Evolutionary conservation across 2,888 invertebrate species (phyloP), one percentile per base, ranked within the genome.

Genomic region (Julus scanicus): DNA sequence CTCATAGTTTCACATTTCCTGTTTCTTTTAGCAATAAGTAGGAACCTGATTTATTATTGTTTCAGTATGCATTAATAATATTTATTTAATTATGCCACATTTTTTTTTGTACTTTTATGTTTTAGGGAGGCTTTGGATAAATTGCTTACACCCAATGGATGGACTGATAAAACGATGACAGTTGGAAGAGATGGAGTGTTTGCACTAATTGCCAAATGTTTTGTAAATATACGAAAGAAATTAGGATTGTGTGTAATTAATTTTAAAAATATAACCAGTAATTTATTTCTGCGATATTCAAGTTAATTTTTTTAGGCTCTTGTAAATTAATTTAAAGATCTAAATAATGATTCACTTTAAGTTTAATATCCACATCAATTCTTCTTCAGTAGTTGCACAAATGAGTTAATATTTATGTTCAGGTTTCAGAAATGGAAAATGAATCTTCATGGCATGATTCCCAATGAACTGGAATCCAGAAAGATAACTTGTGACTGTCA

Each of bases 1-100:
- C 91, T 93, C 3, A 90, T 93, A 88, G 92, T 92, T 2, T 93
- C 93, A 4, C 93, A 93, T 90, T 93, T 93, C 90, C 91, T 92
- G 53, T 93, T 92, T 90, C 91, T 93, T 4, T 90, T 93, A 2
- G 92, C 93, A 39, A 93, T 89, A 90, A 91, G 93, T 93, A 91
- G 90, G 92, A 84, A 84, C n/a, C 20, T 39, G 63, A 71, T 71
- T 71, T 17, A 20, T 71, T 8, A 20, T 20, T 71, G 29, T 8
- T 44, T 5, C 44, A 44, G 29, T 29, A 29, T 29, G 29, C 29
- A 29, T 29, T 29, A 29, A 44, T 5, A 1, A 44, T 29, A 29
- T 29, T 29, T 29, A 29, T 29, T 29, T 29, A 29, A 29, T 1
- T 29, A 29, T 29, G 1, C 29, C 29, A 29, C 29, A 29, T 29